These are phyloP conservation scores for Phaedon cochleariae DNA, from an alignment of 2,888 invertebrate genomes.

Conservation along the genomic window DNA sequence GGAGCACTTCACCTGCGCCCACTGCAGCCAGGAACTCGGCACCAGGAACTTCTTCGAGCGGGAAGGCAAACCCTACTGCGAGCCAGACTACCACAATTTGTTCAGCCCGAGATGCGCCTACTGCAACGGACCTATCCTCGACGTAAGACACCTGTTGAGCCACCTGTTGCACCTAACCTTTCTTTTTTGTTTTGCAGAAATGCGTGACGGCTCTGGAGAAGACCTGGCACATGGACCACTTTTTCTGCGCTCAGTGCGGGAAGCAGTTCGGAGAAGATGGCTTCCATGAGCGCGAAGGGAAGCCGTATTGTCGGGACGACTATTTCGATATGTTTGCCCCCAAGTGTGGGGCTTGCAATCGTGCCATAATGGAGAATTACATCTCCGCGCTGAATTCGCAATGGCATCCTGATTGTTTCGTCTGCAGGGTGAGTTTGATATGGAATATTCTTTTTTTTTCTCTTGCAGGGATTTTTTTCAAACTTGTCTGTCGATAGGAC, in stretches of 20 bases:
- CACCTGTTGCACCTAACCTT: no score
- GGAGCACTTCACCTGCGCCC: slow-evolving; percentile 97
- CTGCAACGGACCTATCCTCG: slow-evolving; percentile 98
- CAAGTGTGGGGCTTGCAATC: slow-evolving; percentile 95
- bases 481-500: slow-evolving; percentile 70
- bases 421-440: slow-evolving; percentile 97
- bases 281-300: slow-evolving; percentile 95
- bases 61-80: slow-evolving; percentile 97
- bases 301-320: slow-evolving; percentile 95
- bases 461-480: no score
- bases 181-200: slow-evolving; percentile 81
- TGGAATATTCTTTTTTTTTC: no score
- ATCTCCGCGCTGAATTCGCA: slow-evolving; percentile 97
- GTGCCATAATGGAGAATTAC: slow-evolving; percentile 97
- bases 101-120: slow-evolving; percentile 99
- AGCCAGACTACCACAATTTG: slow-evolving; percentile 96
- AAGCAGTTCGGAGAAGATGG: slow-evolving; percentile 97
- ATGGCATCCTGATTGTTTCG: slow-evolving; percentile 99
- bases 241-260: slow-evolving; percentile 97
- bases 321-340: slow-evolving; percentile 99
- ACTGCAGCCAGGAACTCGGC: slow-evolving; percentile 96
- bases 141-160: slow-evolving; percentile 71
- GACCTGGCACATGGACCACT: slow-evolving; percentile 99
- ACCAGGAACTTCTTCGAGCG: slow-evolving; percentile 99
- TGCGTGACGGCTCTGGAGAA: slow-evolving; percentile 97